Evolutionary conservation across 1,140 invertebrate species (phyloP).

Genomic region (Lamellibrachia luymesi): DNA sequence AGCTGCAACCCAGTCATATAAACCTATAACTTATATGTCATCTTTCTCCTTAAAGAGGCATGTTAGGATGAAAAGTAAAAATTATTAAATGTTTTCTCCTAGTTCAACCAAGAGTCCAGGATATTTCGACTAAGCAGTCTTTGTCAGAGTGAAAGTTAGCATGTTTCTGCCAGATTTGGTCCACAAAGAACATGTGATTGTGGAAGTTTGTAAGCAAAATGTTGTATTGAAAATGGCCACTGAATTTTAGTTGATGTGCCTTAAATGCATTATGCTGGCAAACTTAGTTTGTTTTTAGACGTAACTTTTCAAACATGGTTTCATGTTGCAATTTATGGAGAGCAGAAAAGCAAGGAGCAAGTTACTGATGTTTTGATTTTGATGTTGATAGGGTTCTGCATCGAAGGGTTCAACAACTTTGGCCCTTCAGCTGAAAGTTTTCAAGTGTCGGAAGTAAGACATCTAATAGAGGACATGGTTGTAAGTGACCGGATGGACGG

Average conservation of each 20-base stretch:
- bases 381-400: constrained; percentile 64
- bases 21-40: background rate
- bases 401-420: constrained; percentile 78
- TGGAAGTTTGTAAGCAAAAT: background rate
- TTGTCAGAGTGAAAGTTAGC: too few relatives aligned
- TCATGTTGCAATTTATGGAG: too few relatives aligned
- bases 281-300: too few relatives aligned
- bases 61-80: background rate
- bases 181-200: background rate
- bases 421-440: constrained; percentile 64
- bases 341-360: too few relatives aligned
- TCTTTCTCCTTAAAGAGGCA: background rate
- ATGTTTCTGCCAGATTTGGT: background rate
- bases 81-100: background rate
- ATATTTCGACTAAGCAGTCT: too few relatives aligned
- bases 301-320: too few relatives aligned
- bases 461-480: constrained; percentile 62
- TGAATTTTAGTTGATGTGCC: background rate
- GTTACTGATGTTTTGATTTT: background rate
- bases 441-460: constrained; percentile 61
- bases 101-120: background rate
- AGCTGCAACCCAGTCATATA: too few relatives aligned
- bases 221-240: background rate
- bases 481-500: constrained; percentile 32
- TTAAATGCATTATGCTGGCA: background rate